Conservation (phyloP, 2,113 vertebrate species). For the human region GRCh38 chr4:12246001-12246500, state of each 20-base stretch:
- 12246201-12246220: not conserved
- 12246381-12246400: fast-evolving
- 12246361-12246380: too few species aligned
- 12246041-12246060: not conserved
- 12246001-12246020: not conserved
- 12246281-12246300: too few species aligned
- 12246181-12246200: not conserved
- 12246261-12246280: fast-evolving
- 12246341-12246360: too few species aligned
- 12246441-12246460: not conserved
- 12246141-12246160: not conserved
- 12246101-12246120: not conserved
- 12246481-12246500: slow-evolving; percentile 61
- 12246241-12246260: too few species aligned
- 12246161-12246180: not conserved
- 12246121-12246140: not conserved
- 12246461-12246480: not conserved
- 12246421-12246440: not conserved
- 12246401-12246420: not conserved
- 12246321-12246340: too few species aligned
- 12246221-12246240: not conserved
- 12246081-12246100: not conserved
- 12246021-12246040: too few species aligned
- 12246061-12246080: too few species aligned
- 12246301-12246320: too few species aligned